These are phyloP conservation scores for Plebejus anna DNA, from an alignment of 2,888 invertebrate species.

Conservation along the genomic window DNA sequence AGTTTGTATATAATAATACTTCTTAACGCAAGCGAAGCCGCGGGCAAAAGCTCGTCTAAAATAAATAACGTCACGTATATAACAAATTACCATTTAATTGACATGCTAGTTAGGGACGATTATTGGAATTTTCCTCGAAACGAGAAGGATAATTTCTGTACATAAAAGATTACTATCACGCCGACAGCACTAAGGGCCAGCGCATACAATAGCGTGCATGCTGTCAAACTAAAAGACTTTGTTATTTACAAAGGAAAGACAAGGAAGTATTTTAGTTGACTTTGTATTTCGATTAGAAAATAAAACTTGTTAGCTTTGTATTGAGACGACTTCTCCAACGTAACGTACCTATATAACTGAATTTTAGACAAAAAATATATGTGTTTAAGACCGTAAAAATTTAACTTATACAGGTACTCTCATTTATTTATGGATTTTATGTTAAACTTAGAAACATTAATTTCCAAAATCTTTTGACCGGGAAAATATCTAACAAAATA, in stretches of 20 bases:
- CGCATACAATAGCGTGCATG: neutral
- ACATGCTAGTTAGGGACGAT: neutral
- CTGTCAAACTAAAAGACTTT: neutral
- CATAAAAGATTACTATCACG: conserved; percentile 1
- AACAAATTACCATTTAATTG: neutral
- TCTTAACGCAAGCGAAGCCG: too few species aligned
- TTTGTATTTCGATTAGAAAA: neutral
- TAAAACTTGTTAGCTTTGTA: neutral
- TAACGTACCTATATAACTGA: neutral
- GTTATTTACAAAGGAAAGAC: neutral
- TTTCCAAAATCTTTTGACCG: neutral
- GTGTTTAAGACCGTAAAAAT: too few species aligned
- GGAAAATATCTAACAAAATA: neutral
- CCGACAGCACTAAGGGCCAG: neutral
- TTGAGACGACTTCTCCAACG: neutral
- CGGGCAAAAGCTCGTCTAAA: neutral
- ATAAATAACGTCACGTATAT: neutral
- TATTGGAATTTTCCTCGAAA: neutral
- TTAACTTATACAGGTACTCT: too few species aligned
- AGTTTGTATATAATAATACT: too few species aligned
- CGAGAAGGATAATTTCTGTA: neutral
- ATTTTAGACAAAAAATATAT: too few species aligned
- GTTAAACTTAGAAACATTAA: neutral
- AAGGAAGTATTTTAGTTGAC: neutral
- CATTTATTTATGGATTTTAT: too few species aligned